Percentiles rank a stretch among this genome's conserved stretches.
These are phyloP conservation scores for Acronicta psi DNA, from an alignment of 2,888 invertebrate genomes.

Conservation along the genomic window DNA sequence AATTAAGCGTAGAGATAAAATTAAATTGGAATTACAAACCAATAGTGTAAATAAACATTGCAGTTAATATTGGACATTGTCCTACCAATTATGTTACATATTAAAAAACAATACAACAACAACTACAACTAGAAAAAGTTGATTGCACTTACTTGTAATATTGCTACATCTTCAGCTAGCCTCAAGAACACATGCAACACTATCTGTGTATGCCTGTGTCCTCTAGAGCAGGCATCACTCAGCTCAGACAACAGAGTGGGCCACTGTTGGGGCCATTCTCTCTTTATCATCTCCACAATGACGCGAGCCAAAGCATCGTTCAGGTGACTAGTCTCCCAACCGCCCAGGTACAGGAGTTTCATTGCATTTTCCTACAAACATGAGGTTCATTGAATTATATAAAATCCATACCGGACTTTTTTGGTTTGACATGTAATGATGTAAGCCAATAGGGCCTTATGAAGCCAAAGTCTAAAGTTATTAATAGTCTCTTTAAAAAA, in stretches of 20 bases:
- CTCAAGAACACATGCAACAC: conserved; percentile 96
- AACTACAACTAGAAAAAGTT: conserved; percentile 8
- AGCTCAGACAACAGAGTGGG: conserved; percentile 95
- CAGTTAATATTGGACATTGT: too few relatives aligned
- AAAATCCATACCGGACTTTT: too few relatives aligned
- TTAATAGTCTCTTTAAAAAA: too few relatives aligned
- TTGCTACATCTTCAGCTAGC: conserved; percentile 97
- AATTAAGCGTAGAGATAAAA: too few relatives aligned
- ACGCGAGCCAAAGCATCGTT: conserved; percentile 96
- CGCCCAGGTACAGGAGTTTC: conserved; percentile 94
- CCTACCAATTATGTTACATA: too few relatives aligned
- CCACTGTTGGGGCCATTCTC: conserved; percentile 99
- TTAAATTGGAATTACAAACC: too few relatives aligned
- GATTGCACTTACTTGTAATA: conserved; percentile 91
- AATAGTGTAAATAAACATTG: too few relatives aligned
- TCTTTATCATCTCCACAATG: conserved; percentile 98
- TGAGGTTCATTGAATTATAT: conserved; percentile 7
- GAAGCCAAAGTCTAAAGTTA: too few relatives aligned
- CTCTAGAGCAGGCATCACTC: conserved; percentile 94
- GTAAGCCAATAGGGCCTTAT: too few relatives aligned
- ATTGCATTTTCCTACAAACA: conserved; percentile 93
- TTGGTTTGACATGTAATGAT: too few relatives aligned
- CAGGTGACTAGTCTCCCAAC: conserved; percentile 92
- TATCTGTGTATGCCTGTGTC: conserved; percentile 96
- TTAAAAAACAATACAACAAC: too few relatives aligned